A percentile compares a stretch with the other conserved stretches of the same genome.
These are phyloP conservation scores for Morpho achilles DNA, from an alignment of 2,888 invertebrate genomes.

Conservation along the genomic window DNA sequence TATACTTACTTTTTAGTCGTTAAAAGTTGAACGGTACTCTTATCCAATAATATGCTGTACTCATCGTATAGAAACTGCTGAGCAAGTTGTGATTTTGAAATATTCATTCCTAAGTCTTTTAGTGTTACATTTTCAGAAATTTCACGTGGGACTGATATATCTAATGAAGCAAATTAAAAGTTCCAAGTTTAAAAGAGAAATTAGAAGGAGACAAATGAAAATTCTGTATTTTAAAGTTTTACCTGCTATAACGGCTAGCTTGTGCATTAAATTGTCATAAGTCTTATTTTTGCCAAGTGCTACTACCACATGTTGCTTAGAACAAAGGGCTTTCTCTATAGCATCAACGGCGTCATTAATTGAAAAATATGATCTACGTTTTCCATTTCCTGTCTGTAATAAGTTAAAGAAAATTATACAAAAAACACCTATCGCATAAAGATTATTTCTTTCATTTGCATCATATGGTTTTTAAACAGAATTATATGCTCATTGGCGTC, in stretches of 20 bases:
- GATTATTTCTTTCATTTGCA: not conserved
- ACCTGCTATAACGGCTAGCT: slow-evolving; percentile 11
- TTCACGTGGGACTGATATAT: slow-evolving; percentile 20
- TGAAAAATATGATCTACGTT: not conserved
- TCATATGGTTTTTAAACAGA: not conserved
- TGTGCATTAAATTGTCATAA: slow-evolving; percentile 4
- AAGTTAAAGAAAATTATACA: not conserved
- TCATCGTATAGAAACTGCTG: slow-evolving; percentile 5
- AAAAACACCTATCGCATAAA: not conserved
- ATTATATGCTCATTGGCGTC: too few species aligned
- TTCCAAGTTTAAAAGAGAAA: not conserved
- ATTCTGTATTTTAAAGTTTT: not conserved
- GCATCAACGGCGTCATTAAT: slow-evolving; percentile 2
- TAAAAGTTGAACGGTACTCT: slow-evolving; percentile 1
- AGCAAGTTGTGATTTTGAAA: slow-evolving; percentile 5
- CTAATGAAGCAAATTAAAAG: not conserved
- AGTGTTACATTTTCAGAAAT: slow-evolving; percentile 13
- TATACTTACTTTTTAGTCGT: slow-evolving; percentile 14
- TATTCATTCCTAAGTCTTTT: slow-evolving; percentile 15
- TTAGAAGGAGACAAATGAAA: not conserved
- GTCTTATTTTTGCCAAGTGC: not conserved
- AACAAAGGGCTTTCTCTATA: slow-evolving; percentile 19
- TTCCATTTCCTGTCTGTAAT: not conserved
- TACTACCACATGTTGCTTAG: slow-evolving; percentile 5
- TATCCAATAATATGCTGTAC: slow-evolving; percentile 3